phyloP scores from a whole-genome alignment of 2,113 vertebrate species.

The Ranitomeya imitator region DNA sequence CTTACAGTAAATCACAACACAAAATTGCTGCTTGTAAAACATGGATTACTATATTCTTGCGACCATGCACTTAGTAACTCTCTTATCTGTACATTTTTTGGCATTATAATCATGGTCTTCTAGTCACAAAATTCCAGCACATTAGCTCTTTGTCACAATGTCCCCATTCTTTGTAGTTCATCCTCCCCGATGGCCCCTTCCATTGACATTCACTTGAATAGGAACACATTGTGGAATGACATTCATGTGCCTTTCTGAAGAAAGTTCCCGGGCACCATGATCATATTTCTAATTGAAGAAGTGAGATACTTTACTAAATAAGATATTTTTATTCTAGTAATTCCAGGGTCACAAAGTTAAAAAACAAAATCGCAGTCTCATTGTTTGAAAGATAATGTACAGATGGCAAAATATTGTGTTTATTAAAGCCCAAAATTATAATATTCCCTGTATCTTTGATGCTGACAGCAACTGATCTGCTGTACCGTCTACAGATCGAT shows the following conservation, averaged over 20 bases:
- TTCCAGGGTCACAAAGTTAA: not conserved
- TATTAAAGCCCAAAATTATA: not conserved
- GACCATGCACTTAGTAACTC: not conserved
- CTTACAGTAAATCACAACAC: not conserved
- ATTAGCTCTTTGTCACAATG: slow-evolving; percentile 48
- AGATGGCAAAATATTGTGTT: not conserved
- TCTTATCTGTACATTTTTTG: slow-evolving; percentile 16
- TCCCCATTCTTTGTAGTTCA: not conserved
- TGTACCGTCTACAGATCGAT: slow-evolving; percentile 21
- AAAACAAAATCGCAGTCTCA: not conserved
- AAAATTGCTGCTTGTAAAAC: not conserved
- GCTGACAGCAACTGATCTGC: not conserved
- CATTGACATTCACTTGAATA: not conserved
- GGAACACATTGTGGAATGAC: not conserved
- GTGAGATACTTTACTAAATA: not conserved
- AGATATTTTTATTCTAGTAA: not conserved
- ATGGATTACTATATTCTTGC: not conserved
- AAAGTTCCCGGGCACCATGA: slow-evolving; percentile 14
- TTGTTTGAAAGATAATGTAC: not conserved
- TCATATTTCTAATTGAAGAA: slow-evolving; percentile 36
- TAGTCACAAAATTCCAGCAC: not conserved
- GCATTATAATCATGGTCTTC: not conserved
- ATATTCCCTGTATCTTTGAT: not conserved
- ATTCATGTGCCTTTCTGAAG: not conserved
- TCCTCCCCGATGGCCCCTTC: not conserved